Evolutionary conservation across 2,113 vertebrate species (phyloP).

Genomic region (Daphoenositta chrysoptera): DNA sequence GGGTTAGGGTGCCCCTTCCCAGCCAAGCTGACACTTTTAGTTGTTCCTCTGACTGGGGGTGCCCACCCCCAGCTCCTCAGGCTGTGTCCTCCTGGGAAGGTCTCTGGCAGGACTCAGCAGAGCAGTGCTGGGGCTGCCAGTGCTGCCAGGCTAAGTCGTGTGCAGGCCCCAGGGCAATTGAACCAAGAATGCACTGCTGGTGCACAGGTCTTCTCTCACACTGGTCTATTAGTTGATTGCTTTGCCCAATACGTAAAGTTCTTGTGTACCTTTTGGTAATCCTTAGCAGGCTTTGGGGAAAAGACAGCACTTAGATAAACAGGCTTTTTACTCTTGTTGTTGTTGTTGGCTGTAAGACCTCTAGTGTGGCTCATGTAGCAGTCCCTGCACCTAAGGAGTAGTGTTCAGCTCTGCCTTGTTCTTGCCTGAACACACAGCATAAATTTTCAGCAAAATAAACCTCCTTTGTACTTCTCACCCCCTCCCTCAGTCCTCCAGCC

Average conservation of each 20-base stretch:
- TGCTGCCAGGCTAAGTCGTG: background rate
- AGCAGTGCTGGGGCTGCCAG: background rate
- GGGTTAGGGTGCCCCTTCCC: background rate
- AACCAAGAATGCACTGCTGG: background rate
- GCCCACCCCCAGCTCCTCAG: background rate
- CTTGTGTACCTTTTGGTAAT: background rate
- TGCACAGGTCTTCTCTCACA: background rate
- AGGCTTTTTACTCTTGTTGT: background rate
- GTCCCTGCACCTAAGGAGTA: background rate
- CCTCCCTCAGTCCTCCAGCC: background rate
- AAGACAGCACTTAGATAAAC: background rate
- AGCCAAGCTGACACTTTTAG: fast-evolving
- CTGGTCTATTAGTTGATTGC: background rate
- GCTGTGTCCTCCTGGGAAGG: background rate
- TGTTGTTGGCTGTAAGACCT: background rate
- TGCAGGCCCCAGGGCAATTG: fast-evolving
- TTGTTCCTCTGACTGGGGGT: background rate
- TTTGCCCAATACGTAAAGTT: background rate
- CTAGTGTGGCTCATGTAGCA: background rate
- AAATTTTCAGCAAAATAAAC: background rate
- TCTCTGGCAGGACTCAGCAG: background rate
- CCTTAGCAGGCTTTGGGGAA: background rate
- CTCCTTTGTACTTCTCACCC: background rate
- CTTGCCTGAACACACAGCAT: background rate
- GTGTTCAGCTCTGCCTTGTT: background rate